Conservation (phyloP, 1,140 invertebrate species). For the Ericerus pela region DNA sequence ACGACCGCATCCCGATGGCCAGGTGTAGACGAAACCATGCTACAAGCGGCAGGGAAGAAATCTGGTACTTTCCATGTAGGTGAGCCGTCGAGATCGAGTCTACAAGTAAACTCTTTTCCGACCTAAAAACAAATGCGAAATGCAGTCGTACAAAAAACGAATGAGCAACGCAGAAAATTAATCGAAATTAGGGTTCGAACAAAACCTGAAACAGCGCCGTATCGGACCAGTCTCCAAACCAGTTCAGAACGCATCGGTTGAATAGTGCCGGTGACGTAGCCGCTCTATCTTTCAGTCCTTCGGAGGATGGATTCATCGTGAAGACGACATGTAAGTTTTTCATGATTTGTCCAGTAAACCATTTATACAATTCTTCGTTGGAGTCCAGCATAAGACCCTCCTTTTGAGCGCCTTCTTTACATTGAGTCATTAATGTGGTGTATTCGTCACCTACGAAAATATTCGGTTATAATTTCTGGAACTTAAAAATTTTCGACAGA, state of each 20-base stretch:
- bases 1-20: constrained; percentile 87
- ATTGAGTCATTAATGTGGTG: constrained; percentile 97
- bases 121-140: constrained; percentile 45
- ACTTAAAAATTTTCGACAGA: background rate
- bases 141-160: background rate
- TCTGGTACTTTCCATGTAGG: constrained; percentile 65
- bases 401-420: constrained; percentile 94
- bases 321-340: constrained; percentile 98
- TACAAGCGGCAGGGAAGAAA: constrained; percentile 73
- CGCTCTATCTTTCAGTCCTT: constrained; percentile 93
- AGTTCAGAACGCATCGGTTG: constrained; percentile 98
- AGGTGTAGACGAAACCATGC: constrained; percentile 54
- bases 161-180: background rate
- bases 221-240: constrained; percentile 99
- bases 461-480: background rate
- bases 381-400: constrained; percentile 98
- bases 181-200: background rate
- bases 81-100: constrained; percentile 65
- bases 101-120: constrained; percentile 71
- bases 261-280: constrained; percentile 97
- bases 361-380: constrained; percentile 95
- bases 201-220: constrained; percentile 89
- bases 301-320: constrained; percentile 98
- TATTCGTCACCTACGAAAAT: constrained; percentile 68
- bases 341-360: constrained; percentile 98